phyloP scores from a whole-genome alignment of 2,888 invertebrate species.

The Drosophila cognata region DNA sequence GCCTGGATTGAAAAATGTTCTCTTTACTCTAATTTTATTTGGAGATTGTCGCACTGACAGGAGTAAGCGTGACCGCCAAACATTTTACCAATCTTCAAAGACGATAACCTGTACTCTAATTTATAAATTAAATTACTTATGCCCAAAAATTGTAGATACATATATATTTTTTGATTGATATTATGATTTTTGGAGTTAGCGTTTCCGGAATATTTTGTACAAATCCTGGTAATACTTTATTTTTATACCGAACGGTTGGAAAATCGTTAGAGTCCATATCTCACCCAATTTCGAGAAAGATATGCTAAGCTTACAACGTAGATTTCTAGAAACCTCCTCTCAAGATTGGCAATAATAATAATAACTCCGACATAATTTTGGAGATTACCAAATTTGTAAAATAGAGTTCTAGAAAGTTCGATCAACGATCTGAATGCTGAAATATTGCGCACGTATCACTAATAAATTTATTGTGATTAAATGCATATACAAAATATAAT shows the following conservation, averaged over 20 bases:
- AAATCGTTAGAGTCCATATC: no score
- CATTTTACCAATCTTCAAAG: neutral
- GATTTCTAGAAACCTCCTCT: neutral
- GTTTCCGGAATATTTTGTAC: no score
- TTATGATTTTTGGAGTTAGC: no score
- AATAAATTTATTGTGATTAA: neutral
- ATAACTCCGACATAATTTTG: neutral
- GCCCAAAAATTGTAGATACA: no score
- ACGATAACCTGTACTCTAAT: neutral
- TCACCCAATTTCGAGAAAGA: no score
- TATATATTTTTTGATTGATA: no score
- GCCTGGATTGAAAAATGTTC: neutral
- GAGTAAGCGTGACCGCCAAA: neutral
- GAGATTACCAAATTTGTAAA: neutral
- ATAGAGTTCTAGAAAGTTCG: neutral
- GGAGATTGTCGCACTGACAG: neutral
- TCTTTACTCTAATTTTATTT: neutral
- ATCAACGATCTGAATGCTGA: neutral
- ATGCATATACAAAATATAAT: neutral
- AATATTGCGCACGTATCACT: neutral
- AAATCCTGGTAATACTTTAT: no score
- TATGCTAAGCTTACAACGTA: neutral
- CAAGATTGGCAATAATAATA: neutral
- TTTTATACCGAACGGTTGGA: no score
- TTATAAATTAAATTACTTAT: no score